phyloP scores from a whole-genome alignment of 1,140 invertebrate species.

The Lepidotrigona ventralis region DNA sequence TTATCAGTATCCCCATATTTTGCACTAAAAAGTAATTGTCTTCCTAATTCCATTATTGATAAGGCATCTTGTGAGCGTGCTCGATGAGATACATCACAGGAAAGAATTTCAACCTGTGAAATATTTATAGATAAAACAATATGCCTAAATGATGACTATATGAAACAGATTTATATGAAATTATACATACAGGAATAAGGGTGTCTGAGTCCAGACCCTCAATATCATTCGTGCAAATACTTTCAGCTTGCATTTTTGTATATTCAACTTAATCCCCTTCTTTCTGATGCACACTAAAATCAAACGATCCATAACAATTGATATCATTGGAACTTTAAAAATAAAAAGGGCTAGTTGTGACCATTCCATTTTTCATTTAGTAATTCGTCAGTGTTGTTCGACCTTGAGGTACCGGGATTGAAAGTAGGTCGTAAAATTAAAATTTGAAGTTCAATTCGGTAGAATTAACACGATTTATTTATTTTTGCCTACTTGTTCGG shows the following conservation, averaged over 20 bases:
- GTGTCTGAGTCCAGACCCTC: conserved; percentile 71
- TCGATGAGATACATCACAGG: conserved; percentile 68
- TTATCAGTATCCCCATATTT: conserved; percentile 88
- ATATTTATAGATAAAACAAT: neutral
- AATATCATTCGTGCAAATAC: conserved; percentile 70
- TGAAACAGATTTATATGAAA: neutral
- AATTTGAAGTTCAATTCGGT: conserved; percentile 30
- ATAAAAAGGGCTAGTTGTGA: conserved; percentile 22
- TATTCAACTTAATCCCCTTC: conserved; percentile 51
- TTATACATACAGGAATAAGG: conserved; percentile 72
- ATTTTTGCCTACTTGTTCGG: conserved; percentile 12
- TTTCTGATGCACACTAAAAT: conserved; percentile 55
- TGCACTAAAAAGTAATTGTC: conserved; percentile 89
- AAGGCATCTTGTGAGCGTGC: conserved; percentile 72
- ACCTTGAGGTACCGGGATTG: conserved; percentile 57
- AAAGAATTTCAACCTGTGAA: conserved; percentile 73
- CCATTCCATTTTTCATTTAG: conserved; percentile 41
- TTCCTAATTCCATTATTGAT: conserved; percentile 88
- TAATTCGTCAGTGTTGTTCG: conserved; percentile 48
- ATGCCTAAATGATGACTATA: neutral
- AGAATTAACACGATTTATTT: conserved; percentile 7
- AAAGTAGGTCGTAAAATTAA: conserved; percentile 62
- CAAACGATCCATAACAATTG: conserved; percentile 53
- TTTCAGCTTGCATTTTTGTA: conserved; percentile 75
- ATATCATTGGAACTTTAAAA: conserved; percentile 8